Evolutionary conservation across 2,888 invertebrate genomes (phyloP).

Genomic region (Chrysopilus asiliformis): DNA sequence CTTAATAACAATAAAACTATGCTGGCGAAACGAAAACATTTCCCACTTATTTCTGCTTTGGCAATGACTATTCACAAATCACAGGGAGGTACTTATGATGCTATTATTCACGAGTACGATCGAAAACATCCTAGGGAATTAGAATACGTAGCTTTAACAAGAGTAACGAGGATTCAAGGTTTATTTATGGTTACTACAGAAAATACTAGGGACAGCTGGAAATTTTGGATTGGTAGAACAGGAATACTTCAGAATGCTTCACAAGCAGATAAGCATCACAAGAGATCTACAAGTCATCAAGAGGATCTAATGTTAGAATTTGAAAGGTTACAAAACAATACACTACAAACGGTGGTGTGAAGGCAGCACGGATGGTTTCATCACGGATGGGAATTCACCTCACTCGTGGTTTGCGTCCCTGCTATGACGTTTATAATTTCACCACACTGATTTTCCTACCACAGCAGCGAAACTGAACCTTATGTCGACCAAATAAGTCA

Average conservation of each 20-base stretch:
- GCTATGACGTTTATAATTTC: too few species aligned
- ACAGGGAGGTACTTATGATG: conserved; percentile 7
- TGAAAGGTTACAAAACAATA: conserved; percentile 3
- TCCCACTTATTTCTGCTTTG: conserved; percentile 2
- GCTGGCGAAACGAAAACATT: conserved; percentile 2
- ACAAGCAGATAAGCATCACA: conserved; percentile 12
- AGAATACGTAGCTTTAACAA: conserved; percentile 14
- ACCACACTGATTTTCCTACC: too few species aligned
- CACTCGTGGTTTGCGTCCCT: too few species aligned
- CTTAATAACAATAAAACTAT: conserved; percentile 8
- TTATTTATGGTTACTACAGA: conserved; percentile 8
- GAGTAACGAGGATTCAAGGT: conserved; percentile 8
- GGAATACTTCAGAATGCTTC: conserved; percentile 12
- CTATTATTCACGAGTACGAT: conserved; percentile 13
- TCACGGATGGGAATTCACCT: too few species aligned
- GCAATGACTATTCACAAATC: conserved; percentile 8
- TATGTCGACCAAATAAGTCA: too few species aligned
- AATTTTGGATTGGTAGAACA: conserved; percentile 12
- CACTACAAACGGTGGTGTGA: too few species aligned
- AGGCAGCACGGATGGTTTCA: too few species aligned
- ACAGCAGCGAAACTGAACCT: too few species aligned
- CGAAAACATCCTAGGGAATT: conserved; percentile 12
- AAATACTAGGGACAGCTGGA: conserved; percentile 8
- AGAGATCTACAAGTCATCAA: conserved; percentile 13
- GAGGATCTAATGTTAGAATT: conserved; percentile 2